Evolutionary conservation across 2,797 vertebrate genomes (phyloP).

Genomic region (Lepidocolaptes lacrymiger): DNA sequence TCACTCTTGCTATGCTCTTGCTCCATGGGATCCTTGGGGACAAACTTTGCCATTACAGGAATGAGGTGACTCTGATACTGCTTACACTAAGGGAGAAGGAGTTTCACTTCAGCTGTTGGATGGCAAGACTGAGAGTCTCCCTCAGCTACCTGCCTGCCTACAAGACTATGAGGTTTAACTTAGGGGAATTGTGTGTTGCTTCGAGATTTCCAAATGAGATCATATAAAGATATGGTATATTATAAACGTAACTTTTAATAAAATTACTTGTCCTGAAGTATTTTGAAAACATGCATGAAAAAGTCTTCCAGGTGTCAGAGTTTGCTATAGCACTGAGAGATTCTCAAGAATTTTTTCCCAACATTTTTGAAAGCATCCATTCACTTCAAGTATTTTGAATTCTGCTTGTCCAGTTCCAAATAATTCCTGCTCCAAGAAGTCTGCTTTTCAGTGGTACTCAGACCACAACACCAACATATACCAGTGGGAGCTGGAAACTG

Average conservation of each 20-base stretch:
- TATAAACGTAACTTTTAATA: neutral
- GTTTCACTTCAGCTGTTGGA: neutral
- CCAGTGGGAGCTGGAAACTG: neutral
- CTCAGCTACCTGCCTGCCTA: neutral
- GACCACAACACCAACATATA: neutral
- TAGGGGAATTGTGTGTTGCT: neutral
- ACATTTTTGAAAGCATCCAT: neutral
- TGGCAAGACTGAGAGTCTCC: neutral
- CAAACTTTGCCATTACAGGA: neutral
- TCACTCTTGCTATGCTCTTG: neutral
- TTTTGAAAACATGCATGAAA: neutral
- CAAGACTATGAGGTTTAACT: neutral
- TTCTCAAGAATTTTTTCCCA: neutral
- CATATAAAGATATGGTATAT: neutral
- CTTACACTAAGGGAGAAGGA: neutral
- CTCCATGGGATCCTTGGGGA: neutral
- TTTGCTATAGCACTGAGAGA: neutral
- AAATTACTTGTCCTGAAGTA: neutral
- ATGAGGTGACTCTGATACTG: neutral
- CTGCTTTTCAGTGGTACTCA: neutral
- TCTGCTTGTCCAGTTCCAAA: neutral
- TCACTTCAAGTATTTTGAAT: neutral
- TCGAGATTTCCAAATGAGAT: neutral
- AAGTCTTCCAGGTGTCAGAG: neutral
- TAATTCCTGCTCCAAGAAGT: neutral